Evolutionary conservation across 2,113 vertebrate genomes (phyloP).

Genomic region (Octodon degus): DNA sequence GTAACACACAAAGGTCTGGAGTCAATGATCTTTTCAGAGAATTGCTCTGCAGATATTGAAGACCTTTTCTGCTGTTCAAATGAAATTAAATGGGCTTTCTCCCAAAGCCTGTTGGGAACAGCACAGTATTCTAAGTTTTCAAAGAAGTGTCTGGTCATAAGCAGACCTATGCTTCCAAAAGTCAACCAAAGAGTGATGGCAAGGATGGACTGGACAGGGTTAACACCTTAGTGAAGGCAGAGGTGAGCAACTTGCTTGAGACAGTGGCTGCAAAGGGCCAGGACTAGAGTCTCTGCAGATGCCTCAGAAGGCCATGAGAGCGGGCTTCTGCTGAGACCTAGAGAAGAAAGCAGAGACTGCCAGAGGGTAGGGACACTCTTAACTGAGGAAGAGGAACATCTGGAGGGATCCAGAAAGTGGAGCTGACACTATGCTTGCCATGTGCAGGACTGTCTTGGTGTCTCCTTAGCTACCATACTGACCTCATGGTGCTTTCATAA

Average conservation of each 20-base stretch:
- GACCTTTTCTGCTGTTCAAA: background rate
- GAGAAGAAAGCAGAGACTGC: background rate
- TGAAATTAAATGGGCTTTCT: background rate
- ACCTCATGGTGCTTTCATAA: too few relatives aligned
- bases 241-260: background rate
- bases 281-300: background rate
- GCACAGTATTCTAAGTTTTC: background rate
- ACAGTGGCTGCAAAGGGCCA: background rate
- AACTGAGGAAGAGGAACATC: background rate
- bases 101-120: background rate
- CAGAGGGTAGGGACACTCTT: background rate
- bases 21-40: background rate
- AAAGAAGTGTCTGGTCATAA: background rate
- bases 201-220: background rate
- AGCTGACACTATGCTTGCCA: background rate
- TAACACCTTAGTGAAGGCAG: background rate
- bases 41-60: background rate
- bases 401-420: background rate
- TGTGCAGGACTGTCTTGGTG: background rate
- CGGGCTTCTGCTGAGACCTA: background rate
- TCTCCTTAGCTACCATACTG: background rate
- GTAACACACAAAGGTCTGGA: background rate
- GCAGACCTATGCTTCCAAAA: background rate
- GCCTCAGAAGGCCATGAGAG: background rate
- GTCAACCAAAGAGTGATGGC: background rate